Conservation (phyloP, 1,140 invertebrate species). For the Drosophila virilis region DNA sequence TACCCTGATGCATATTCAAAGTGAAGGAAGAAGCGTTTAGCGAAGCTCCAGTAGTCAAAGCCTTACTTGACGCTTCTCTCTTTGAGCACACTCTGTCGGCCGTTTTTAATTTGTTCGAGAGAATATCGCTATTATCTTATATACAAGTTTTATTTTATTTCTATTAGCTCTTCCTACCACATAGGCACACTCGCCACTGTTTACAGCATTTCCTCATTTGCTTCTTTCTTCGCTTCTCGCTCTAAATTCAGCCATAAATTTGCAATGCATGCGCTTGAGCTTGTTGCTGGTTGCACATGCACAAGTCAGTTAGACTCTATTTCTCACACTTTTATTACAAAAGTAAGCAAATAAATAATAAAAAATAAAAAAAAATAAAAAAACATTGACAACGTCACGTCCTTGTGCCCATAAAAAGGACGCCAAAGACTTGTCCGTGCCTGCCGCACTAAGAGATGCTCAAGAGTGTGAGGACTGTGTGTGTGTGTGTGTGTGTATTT, state of each 20-base stretch:
- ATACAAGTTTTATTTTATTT: no score
- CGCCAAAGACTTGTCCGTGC: slow-evolving; percentile 9
- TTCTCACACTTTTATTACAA: not conserved
- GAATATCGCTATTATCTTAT: no score
- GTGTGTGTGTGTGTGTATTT: not conserved
- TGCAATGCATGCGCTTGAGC: slow-evolving; percentile 32
- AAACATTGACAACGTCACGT: slow-evolving; percentile 54
- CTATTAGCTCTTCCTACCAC: no score
- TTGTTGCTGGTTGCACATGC: slow-evolving; percentile 46
- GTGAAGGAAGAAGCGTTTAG: no score
- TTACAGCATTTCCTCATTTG: not conserved
- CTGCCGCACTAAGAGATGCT: slow-evolving; percentile 2
- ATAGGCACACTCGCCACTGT: not conserved
- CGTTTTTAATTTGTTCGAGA: no score
- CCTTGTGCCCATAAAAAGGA: slow-evolving; percentile 49
- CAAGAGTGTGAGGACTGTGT: not conserved
- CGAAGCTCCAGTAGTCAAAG: no score
- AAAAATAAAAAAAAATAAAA: slow-evolving; percentile 9
- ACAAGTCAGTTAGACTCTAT: slow-evolving; percentile 38
- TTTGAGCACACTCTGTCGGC: no score
- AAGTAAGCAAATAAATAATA: not conserved
- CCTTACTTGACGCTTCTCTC: no score
- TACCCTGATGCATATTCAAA: no score
- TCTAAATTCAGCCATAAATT: slow-evolving; percentile 24
- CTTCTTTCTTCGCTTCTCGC: not conserved